Evolutionary conservation across 1,140 invertebrate genomes (phyloP).

Genomic region (Hyphantria cunea): DNA sequence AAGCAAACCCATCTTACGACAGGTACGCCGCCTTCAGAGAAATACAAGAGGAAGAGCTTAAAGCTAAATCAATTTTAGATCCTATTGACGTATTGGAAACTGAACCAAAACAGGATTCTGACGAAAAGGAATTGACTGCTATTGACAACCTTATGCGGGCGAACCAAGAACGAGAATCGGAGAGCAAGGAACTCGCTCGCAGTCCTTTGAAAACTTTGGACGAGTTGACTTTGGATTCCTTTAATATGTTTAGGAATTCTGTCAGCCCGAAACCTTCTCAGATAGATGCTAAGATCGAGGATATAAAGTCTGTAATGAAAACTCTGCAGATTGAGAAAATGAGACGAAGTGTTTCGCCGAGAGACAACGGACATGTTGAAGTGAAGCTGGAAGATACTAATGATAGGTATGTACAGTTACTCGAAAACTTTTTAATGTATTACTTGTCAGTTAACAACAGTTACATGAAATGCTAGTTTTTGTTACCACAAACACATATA

Average conservation of each 20-base stretch:
- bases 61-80: constrained; percentile 80
- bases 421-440: too few species aligned
- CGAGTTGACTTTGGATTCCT: constrained; percentile 74
- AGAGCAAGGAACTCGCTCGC: constrained; percentile 53
- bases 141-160: constrained; percentile 57
- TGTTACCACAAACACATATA: too few species aligned
- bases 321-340: constrained; percentile 72
- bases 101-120: constrained; percentile 71
- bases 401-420: constrained; percentile 80
- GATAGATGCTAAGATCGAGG: constrained; percentile 77
- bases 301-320: constrained; percentile 79
- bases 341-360: constrained; percentile 69
- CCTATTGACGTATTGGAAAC: constrained; percentile 50
- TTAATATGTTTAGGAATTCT: constrained; percentile 74
- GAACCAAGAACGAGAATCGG: constrained; percentile 47
- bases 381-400: constrained; percentile 75
- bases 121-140: constrained; percentile 68
- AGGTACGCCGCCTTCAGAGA: constrained; percentile 93
- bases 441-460: too few species aligned
- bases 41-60: constrained; percentile 87
- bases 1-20: constrained; percentile 81
- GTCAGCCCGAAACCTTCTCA: constrained; percentile 68
- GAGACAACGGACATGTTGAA: constrained; percentile 60
- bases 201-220: constrained; percentile 70
- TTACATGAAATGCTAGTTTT: too few species aligned